A percentile compares a stretch with the other conserved stretches of the same genome.
These are phyloP conservation scores for Xerus inauris DNA, from an alignment of 2,113 vertebrate genomes.

Conservation along the genomic window DNA sequence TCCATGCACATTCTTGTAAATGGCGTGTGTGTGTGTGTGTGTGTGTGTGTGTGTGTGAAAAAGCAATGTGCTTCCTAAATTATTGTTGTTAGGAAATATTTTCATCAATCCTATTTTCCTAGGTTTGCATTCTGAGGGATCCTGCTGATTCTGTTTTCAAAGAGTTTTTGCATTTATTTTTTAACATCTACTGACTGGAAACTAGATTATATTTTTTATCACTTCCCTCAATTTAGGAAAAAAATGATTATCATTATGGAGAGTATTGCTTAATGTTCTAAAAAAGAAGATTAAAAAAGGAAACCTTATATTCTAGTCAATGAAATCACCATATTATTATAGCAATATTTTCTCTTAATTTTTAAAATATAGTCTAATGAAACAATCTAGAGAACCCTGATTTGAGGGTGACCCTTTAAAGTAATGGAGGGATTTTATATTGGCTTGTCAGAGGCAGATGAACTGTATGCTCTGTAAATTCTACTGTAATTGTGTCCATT, in stretches of 20 bases:
- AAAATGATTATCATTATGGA: slow-evolving; percentile 50
- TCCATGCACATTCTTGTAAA: not conserved
- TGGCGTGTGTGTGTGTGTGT: not conserved
- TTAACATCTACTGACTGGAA: slow-evolving; percentile 29
- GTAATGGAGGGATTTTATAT: slow-evolving; percentile 58
- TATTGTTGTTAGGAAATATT: slow-evolving; percentile 42
- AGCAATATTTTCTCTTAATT: slow-evolving; percentile 60
- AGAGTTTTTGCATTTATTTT: not conserved
- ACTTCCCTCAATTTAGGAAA: slow-evolving; percentile 59
- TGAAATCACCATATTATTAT: slow-evolving; percentile 31
- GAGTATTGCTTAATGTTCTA: not conserved
- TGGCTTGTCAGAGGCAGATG: slow-evolving; percentile 61
- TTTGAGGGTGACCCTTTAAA: slow-evolving; percentile 60
- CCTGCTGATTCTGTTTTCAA: slow-evolving; percentile 45
- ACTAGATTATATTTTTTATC: slow-evolving; percentile 51
- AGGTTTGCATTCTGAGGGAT: slow-evolving; percentile 1
- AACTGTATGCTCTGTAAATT: slow-evolving; percentile 71
- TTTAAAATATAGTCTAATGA: slow-evolving; percentile 73
- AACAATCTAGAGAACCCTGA: slow-evolving; percentile 56
- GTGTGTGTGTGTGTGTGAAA: not conserved
- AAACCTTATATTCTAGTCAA: slow-evolving; percentile 58
- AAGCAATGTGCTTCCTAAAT: not conserved
- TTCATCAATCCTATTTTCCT: slow-evolving; percentile 5
- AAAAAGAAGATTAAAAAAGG: slow-evolving; percentile 45
- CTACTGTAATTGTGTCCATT: slow-evolving; percentile 71